Evolutionary conservation across 2,113 vertebrate species (phyloP).

Genomic region (Zosterops lateralis): DNA sequence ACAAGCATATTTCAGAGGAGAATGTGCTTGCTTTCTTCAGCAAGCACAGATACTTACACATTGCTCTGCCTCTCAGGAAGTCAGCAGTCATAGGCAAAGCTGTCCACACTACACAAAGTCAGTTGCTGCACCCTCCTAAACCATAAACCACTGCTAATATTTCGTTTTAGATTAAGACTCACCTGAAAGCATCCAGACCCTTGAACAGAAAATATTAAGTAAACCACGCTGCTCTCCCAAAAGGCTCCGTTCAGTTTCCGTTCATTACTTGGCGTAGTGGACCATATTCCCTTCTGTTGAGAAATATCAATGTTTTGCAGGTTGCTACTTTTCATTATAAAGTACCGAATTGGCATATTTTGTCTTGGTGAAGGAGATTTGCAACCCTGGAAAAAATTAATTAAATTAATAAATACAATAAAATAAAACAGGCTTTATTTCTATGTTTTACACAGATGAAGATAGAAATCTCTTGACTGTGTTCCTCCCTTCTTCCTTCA

Average conservation of each 20-base stretch:
- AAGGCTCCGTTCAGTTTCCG: conserved; percentile 85
- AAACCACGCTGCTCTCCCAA: conserved; percentile 77
- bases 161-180: neutral
- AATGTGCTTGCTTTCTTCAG: neutral
- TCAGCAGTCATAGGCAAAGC: neutral
- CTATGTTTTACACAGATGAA: neutral
- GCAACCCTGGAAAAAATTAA: conserved; percentile 62
- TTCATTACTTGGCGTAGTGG: conserved; percentile 86
- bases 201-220: conserved; percentile 93
- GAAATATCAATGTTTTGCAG: conserved; percentile 87
- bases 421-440: neutral
- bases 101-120: neutral
- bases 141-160: neutral
- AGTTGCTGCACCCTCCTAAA: neutral
- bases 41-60: neutral
- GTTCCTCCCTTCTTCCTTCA: neutral
- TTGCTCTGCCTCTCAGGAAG: neutral
- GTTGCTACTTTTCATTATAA: conserved; percentile 93
- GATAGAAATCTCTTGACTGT: neutral
- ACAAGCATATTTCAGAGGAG: neutral
- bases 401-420: neutral
- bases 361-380: conserved; percentile 72
- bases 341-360: conserved; percentile 79
- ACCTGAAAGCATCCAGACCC: conserved; percentile 95
- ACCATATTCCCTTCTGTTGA: conserved; percentile 92